phyloP scores from a whole-genome alignment of 2,888 invertebrate species.

The Dicyrtoma fusca region DNA sequence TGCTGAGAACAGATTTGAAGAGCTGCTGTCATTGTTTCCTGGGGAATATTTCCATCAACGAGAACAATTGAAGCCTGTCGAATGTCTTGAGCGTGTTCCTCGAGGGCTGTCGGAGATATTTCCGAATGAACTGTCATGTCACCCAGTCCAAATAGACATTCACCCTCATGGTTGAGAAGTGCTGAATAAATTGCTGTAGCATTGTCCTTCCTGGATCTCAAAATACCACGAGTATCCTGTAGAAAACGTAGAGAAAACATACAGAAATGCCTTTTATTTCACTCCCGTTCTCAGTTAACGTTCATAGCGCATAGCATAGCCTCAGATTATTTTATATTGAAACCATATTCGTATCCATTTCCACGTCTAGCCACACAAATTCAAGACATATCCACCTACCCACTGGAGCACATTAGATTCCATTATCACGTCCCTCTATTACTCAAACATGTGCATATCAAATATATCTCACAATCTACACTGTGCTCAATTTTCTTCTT shows the following conservation, averaged over 20 bases:
- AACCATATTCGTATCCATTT: too few species aligned
- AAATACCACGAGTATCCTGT: conserved; percentile 47
- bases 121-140: conserved; percentile 79
- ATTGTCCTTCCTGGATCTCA: conserved; percentile 54
- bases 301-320: too few species aligned
- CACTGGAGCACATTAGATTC: too few species aligned
- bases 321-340: too few species aligned
- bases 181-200: conserved; percentile 76
- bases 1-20: conserved; percentile 67
- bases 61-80: conserved; percentile 69
- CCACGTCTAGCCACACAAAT: too few species aligned
- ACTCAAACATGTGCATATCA: too few species aligned
- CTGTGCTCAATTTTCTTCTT: too few species aligned
- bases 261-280: background rate
- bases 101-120: conserved; percentile 63
- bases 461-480: too few species aligned
- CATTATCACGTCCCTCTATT: too few species aligned
- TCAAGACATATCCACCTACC: too few species aligned
- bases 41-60: conserved; percentile 81
- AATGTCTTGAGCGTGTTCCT: conserved; percentile 41
- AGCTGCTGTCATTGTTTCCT: conserved; percentile 68
- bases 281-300: too few species aligned
- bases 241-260: conserved; percentile 15
- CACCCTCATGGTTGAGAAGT: conserved; percentile 73
- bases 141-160: conserved; percentile 78